Evolutionary conservation across 2,797 vertebrate species (phyloP).

Genomic region (Hybognathus amarus): DNA sequence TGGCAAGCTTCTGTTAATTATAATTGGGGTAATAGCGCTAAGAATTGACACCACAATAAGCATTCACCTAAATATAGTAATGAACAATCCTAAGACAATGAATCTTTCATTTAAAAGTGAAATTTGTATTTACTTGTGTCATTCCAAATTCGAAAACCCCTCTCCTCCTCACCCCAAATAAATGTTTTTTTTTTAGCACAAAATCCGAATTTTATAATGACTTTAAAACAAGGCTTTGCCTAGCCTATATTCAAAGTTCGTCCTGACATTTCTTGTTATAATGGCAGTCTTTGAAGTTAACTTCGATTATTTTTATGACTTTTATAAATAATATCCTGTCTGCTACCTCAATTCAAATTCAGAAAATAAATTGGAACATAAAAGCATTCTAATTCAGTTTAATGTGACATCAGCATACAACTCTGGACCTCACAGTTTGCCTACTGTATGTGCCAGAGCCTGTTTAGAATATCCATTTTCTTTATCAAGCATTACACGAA

Average conservation of each 20-base stretch:
- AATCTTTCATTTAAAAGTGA: not conserved
- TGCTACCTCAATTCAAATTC: not conserved
- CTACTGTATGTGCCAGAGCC: not conserved
- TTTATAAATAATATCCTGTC: not conserved
- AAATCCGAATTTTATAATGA: not conserved
- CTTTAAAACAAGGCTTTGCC: not conserved
- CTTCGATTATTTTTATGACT: not conserved
- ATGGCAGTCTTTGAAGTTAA: not conserved
- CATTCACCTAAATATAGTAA: not conserved
- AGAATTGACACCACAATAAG: not conserved
- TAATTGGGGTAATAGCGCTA: not conserved
- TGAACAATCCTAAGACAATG: not conserved
- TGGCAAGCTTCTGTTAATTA: not conserved
- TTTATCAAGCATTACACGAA: slow-evolving; percentile 16
- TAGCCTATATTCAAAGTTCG: not conserved
- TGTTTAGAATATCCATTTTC: not conserved
- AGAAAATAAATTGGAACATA: not conserved
- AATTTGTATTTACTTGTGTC: not conserved
- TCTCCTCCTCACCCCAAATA: no score
- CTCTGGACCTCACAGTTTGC: not conserved
- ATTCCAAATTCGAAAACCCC: not conserved
- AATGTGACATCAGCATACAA: not conserved
- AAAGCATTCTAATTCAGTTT: not conserved
- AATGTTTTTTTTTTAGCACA: not conserved
- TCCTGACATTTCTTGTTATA: not conserved